phyloP scores from a whole-genome alignment of 2,797 vertebrate species.

The Anguilla megastoma region DNA sequence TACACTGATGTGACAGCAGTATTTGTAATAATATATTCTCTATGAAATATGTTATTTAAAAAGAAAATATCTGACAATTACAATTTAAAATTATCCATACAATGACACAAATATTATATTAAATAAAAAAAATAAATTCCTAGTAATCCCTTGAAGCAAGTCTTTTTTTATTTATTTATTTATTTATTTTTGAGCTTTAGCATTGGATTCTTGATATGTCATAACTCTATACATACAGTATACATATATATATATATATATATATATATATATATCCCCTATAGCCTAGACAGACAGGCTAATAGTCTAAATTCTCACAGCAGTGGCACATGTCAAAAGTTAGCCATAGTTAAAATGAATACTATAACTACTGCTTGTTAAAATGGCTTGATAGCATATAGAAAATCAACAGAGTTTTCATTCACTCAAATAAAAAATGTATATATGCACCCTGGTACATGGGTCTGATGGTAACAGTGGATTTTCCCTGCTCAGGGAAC shows the following conservation, averaged over 20 bases:
- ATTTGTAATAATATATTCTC: not conserved
- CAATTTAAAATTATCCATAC: not conserved
- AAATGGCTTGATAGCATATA: not conserved
- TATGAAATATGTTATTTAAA: not conserved
- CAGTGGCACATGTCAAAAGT: not conserved
- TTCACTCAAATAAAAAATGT: constrained; percentile 7
- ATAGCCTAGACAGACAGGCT: no score
- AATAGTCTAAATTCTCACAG: not conserved
- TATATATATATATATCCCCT: not conserved
- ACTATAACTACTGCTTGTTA: not conserved
- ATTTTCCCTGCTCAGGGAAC: constrained; percentile 66
- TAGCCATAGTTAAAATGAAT: not conserved
- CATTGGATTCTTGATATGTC: not conserved
- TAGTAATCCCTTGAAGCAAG: not conserved
- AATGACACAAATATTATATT: not conserved
- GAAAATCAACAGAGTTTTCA: not conserved
- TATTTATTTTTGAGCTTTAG: not conserved
- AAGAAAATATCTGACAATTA: not conserved
- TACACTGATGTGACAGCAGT: not conserved
- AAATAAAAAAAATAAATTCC: not conserved
- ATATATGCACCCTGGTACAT: constrained; percentile 12
- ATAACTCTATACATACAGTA: not conserved
- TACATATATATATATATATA: not conserved
- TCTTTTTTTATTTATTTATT: no score
- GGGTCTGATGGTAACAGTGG: constrained; percentile 29